A percentile compares a stretch with the other conserved stretches of the same genome.
Evolutionary conservation across 2,113 vertebrate species (phyloP).

Genomic region (Brachionichthys hirsutus): DNA sequence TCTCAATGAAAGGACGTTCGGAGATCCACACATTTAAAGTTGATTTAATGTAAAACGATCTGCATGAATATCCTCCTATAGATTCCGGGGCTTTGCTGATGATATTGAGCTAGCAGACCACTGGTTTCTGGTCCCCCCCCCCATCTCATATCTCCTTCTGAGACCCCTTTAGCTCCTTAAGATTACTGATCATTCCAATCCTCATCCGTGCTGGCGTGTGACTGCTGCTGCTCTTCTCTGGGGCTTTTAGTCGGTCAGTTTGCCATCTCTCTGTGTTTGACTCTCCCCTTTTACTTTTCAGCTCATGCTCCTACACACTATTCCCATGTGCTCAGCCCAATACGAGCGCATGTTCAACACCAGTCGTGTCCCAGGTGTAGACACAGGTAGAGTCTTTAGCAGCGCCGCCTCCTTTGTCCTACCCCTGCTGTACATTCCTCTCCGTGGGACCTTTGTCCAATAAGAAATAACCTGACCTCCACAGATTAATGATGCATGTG

Average conservation of each 20-base stretch:
- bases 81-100: constrained; percentile 52
- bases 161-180: constrained; percentile 25
- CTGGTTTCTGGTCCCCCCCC: constrained; percentile 54
- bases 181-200: constrained; percentile 45
- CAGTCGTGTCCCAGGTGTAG: constrained; percentile 89
- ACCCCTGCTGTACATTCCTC: constrained; percentile 42
- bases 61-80: not conserved
- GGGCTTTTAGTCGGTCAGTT: constrained; percentile 59
- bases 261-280: constrained; percentile 72
- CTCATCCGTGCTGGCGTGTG: constrained; percentile 48
- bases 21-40: not conserved
- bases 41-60: not conserved
- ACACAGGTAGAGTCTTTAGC: constrained; percentile 86
- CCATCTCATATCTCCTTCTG: constrained; percentile 36
- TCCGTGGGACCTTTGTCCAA: constrained; percentile 35
- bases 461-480: constrained; percentile 24
- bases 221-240: constrained; percentile 41
- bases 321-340: constrained; percentile 98
- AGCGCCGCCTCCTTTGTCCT: constrained; percentile 53
- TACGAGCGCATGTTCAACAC: constrained; percentile 96
- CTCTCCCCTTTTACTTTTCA: constrained; percentile 80
- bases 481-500: constrained; percentile 39
- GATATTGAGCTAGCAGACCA: constrained; percentile 34
- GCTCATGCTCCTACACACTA: constrained; percentile 87
- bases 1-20: not conserved